phyloP scores from a whole-genome alignment of 2,113 vertebrate species.

The Phaethon lepturus region DNA sequence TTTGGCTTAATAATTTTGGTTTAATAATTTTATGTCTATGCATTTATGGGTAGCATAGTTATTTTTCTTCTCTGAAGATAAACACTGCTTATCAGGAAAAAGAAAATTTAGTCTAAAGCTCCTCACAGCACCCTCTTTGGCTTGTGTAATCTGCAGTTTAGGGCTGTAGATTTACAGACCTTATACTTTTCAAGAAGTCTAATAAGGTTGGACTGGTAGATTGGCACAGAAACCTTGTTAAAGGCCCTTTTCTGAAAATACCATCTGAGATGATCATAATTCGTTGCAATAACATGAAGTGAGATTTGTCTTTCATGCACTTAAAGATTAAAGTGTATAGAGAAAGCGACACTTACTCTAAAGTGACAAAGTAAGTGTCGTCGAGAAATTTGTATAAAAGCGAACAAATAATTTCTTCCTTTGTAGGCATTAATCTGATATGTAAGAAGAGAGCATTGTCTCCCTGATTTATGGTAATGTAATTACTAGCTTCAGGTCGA shows the following conservation, averaged over 20 bases:
- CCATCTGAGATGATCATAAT: neutral
- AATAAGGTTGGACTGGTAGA: neutral
- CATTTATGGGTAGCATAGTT: neutral
- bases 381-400: neutral
- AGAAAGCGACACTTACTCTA: neutral
- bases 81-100: neutral
- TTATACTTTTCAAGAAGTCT: neutral
- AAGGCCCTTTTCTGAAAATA: neutral
- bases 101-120: neutral
- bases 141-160: neutral
- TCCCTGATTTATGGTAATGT: neutral
- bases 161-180: neutral
- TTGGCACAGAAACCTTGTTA: neutral
- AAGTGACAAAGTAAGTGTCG: neutral
- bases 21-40: neutral
- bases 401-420: neutral
- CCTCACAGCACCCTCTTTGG: neutral
- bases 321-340: neutral
- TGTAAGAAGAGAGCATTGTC: neutral
- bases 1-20: neutral
- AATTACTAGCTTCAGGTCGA: neutral
- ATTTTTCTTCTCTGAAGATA: neutral
- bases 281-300: neutral
- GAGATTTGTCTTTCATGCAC: conserved; percentile 22
- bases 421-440: neutral